Evolutionary conservation across 1,140 invertebrate species (phyloP).

Genomic region (Tribolium madens): DNA sequence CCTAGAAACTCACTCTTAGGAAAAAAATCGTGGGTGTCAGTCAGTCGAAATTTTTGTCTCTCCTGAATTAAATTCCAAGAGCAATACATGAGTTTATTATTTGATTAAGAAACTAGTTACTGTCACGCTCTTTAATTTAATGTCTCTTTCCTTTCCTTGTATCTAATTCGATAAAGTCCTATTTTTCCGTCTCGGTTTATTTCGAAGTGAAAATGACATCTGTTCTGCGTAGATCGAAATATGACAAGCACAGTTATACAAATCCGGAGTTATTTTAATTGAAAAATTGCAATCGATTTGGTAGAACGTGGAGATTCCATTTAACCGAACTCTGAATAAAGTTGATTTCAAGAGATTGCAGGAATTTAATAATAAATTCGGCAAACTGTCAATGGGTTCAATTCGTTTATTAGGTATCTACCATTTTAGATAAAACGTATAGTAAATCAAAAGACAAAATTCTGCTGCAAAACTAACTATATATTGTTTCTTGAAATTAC

Average conservation of each 20-base stretch:
- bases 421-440: not conserved
- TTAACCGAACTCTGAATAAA: not conserved
- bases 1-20: slow-evolving; percentile 3
- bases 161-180: not conserved
- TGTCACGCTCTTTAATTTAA: not conserved
- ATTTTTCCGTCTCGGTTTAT: too few species aligned
- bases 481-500: slow-evolving; percentile 32
- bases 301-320: not conserved
- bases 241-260: not conserved
- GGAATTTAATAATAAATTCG: slow-evolving; percentile 15
- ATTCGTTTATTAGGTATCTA: too few species aligned
- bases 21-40: not conserved
- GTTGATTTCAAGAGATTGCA: slow-evolving; percentile 3
- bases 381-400: not conserved
- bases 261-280: not conserved
- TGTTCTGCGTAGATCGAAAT: not conserved
- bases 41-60: too few species aligned
- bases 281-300: not conserved
- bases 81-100: not conserved
- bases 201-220: not conserved
- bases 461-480: slow-evolving; percentile 26
- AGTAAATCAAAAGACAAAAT: not conserved
- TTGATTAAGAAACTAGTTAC: not conserved
- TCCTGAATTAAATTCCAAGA: not conserved
- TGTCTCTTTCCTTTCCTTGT: not conserved